Conservation (phyloP, 2,888 invertebrate species). For the Drosophila acutilabella region DNA sequence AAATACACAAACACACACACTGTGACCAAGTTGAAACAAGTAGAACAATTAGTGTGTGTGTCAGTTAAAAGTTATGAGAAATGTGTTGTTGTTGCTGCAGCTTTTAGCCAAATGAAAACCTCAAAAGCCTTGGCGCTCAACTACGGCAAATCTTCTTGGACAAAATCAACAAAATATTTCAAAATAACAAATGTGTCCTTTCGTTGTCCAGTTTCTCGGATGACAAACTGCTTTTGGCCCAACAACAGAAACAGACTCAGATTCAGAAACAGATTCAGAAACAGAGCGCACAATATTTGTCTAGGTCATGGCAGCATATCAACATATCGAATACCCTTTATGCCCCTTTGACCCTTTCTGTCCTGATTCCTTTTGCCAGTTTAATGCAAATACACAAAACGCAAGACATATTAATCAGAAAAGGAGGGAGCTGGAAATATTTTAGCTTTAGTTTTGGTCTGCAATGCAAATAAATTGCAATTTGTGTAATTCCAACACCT, state of each 20-base stretch:
- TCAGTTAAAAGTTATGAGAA: conserved; percentile 58
- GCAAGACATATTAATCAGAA: conserved; percentile 68
- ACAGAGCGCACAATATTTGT: conserved; percentile 73
- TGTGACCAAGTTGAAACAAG: conserved; percentile 34
- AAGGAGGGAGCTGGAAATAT: conserved; percentile 13
- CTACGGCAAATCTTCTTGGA: conserved; percentile 55
- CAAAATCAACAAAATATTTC: conserved; percentile 80
- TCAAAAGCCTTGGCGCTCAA: conserved; percentile 59
- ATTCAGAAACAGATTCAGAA: background rate
- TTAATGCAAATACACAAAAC: conserved; percentile 65
- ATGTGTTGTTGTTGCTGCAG: conserved; percentile 39
- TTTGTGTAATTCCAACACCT: conserved; percentile 80
- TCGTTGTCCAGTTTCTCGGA: conserved; percentile 47
- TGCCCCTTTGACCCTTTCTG: background rate
- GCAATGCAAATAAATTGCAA: conserved; percentile 78
- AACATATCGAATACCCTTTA: conserved; percentile 28
- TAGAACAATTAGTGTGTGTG: conserved; percentile 74
- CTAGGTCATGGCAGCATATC: conserved; percentile 69
- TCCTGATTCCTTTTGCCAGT: conserved; percentile 40
- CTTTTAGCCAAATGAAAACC: conserved; percentile 76
- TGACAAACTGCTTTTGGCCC: conserved; percentile 72
- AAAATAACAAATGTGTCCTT: conserved; percentile 79
- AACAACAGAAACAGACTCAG: conserved; percentile 3
- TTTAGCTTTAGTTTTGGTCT: conserved; percentile 67
- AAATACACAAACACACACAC: conserved; percentile 19